These are phyloP conservation scores for Dinothrombium tinctorium DNA, from an alignment of 1,140 invertebrate genomes.

Conservation along the genomic window DNA sequence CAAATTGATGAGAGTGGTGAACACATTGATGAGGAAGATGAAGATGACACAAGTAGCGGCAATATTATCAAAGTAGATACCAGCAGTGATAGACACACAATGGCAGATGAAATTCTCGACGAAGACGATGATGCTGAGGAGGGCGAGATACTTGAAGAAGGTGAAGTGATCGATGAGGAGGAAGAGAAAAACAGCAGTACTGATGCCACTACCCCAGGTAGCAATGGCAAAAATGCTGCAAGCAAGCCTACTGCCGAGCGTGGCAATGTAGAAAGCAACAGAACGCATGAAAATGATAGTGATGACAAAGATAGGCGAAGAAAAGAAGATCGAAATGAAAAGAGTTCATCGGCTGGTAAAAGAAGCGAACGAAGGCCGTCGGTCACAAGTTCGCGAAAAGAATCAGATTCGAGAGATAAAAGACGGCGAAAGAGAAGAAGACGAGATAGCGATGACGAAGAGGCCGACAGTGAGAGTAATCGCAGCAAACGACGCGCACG, in stretches of 20 bases:
- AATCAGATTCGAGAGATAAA: too few relatives aligned
- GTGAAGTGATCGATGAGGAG: conserved; percentile 9
- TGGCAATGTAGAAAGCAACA: not conserved
- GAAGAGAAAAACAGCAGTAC: not conserved
- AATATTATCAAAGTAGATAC: too few relatives aligned
- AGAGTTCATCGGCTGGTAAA: not conserved
- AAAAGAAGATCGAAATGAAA: conserved; percentile 4
- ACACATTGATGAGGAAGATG: too few relatives aligned
- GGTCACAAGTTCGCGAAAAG: not conserved
- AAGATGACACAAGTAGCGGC: too few relatives aligned
- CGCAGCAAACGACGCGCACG: not conserved
- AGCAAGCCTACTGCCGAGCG: not conserved
- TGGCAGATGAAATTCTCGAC: not conserved
- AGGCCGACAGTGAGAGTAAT: not conserved
- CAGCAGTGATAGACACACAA: too few relatives aligned
- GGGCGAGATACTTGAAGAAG: conserved; percentile 9
- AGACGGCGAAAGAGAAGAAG: not conserved
- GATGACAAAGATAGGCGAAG: not conserved
- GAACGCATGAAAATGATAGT: not conserved
- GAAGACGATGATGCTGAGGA: conserved; percentile 2
- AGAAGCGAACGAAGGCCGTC: not conserved
- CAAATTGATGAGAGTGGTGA: too few relatives aligned
- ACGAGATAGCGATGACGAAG: not conserved
- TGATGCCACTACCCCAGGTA: conserved; percentile 1
- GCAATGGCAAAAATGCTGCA: not conserved